Evolutionary conservation across 2,888 invertebrate species (phyloP).

Genomic region (Anthophora plumipes): DNA sequence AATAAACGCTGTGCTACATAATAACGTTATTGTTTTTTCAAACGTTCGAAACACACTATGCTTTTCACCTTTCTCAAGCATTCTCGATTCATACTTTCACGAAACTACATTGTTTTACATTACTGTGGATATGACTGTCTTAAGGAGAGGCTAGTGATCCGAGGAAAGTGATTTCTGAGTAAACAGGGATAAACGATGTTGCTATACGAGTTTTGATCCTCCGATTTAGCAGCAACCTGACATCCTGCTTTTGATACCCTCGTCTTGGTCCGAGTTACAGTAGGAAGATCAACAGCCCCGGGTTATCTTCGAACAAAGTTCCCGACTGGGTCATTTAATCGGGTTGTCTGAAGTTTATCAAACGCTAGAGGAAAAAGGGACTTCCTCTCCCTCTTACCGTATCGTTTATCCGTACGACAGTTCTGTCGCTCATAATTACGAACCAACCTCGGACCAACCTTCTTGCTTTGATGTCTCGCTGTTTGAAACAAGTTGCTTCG

Average conservation of each 20-base stretch:
- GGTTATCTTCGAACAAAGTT: constrained; percentile 12
- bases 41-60: too few relatives aligned
- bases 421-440: constrained; percentile 15
- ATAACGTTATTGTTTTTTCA: too few relatives aligned
- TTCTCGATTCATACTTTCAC: not conserved
- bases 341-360: not conserved
- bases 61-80: too few relatives aligned
- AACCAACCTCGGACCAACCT: not conserved
- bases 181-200: constrained; percentile 23
- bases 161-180: not conserved
- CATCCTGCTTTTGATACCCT: not conserved
- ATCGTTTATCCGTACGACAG: not conserved
- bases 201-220: not conserved
- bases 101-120: not conserved
- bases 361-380: not conserved
- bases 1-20: too few relatives aligned
- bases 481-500: not conserved
- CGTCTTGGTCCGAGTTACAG: not conserved
- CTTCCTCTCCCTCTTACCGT: too few relatives aligned
- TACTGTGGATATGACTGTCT: not conserved
- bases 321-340: not conserved
- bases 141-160: not conserved
- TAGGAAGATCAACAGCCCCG: not conserved
- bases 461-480: constrained; percentile 6
- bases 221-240: not conserved